phyloP scores from a whole-genome alignment of 37 sponge, comb jelly and placozoan genomes.

The Chondrosia reniformis region DNA sequence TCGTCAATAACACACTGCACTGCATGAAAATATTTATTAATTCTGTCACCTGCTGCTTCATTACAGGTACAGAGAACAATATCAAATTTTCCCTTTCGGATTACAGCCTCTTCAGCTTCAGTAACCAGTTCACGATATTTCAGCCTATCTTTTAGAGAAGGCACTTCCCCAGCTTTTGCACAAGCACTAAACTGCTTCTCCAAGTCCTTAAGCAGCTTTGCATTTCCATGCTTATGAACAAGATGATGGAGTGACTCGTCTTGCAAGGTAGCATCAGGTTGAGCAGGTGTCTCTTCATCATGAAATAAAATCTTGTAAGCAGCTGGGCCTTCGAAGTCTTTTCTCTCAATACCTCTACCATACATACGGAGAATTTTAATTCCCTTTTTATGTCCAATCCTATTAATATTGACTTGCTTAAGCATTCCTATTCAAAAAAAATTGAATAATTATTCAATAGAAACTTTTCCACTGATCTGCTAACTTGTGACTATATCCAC shows the following conservation, averaged over 20 bases:
- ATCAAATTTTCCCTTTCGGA: constrained; percentile 37
- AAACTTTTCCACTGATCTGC: too few relatives aligned
- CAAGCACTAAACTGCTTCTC: constrained; percentile 12
- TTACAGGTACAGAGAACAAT: constrained; percentile 63
- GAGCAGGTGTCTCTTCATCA: not conserved
- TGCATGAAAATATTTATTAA: constrained; percentile 11
- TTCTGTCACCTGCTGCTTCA: constrained; percentile 42
- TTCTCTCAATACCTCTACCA: constrained; percentile 33
- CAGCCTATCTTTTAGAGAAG: not conserved
- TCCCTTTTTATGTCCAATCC: too few relatives aligned
- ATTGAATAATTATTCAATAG: too few relatives aligned
- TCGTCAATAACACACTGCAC: constrained; percentile 73
- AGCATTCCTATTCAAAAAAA: too few relatives aligned
- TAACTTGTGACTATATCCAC: too few relatives aligned
- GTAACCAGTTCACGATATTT: constrained; percentile 5
- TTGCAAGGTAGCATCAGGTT: not conserved
- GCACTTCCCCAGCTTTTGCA: not conserved
- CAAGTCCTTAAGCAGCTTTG: not conserved
- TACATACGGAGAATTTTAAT: constrained; percentile 57
- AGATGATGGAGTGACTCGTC: constrained; percentile 33
- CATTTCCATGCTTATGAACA: too few relatives aligned
- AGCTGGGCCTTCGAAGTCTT: constrained; percentile 31
- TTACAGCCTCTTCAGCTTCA: constrained; percentile 20
- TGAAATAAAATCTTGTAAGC: constrained; percentile 9
- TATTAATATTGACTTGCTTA: too few relatives aligned